These are phyloP conservation scores for Leucoraja erinaceus DNA, from an alignment of 2,113 vertebrate species.

Conservation along the genomic window DNA sequence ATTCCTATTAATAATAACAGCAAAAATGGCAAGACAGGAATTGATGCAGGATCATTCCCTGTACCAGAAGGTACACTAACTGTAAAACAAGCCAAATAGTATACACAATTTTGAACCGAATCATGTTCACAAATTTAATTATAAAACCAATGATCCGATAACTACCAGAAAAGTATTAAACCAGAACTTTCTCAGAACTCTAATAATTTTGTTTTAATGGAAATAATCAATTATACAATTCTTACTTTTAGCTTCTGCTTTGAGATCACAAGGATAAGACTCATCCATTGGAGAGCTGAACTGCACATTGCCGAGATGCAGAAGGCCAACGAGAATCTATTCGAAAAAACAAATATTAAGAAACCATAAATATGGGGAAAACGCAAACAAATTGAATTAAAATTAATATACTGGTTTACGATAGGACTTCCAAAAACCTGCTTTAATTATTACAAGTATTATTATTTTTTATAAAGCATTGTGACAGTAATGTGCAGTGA, in stretches of 20 bases:
- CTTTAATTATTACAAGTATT: neutral
- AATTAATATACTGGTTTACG: neutral
- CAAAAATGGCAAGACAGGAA: neutral
- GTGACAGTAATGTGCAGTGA: too few species aligned
- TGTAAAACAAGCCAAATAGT: neutral
- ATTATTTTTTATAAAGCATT: neutral
- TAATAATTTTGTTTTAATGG: neutral
- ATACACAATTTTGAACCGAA: neutral
- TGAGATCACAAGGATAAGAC: conserved; percentile 67
- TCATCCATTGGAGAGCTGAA: conserved; percentile 70
- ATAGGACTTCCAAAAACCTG: neutral
- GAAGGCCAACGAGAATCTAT: conserved; percentile 76
- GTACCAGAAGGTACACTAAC: neutral
- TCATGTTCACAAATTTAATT: neutral
- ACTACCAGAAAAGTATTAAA: neutral
- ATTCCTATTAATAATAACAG: conserved; percentile 2
- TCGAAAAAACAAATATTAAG: conserved; percentile 35
- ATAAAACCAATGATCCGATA: neutral
- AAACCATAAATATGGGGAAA: neutral
- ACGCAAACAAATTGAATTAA: neutral
- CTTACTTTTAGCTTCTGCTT: conserved; percentile 66
- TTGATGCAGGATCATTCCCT: neutral
- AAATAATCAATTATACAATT: neutral
- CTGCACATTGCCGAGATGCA: conserved; percentile 78
- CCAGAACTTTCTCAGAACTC: neutral